Conservation (phyloP, 1,140 invertebrate genomes). For the Camponotus vicinus region DNA sequence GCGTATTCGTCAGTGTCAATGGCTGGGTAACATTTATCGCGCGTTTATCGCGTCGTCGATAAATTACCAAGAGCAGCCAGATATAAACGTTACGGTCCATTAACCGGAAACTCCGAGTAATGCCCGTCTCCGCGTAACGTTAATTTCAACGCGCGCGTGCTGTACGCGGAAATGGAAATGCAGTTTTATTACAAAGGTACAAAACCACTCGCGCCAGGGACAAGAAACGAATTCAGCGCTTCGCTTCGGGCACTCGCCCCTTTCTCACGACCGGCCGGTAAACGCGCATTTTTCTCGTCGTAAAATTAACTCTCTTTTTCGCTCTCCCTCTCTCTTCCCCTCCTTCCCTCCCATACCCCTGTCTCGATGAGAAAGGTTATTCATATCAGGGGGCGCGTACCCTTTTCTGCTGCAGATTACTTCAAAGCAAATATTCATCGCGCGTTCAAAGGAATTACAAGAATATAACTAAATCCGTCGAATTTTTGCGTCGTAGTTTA, state of each 20-base stretch:
- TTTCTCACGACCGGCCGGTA: constrained; percentile 38
- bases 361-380: constrained; percentile 73
- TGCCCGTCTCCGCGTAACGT: constrained; percentile 63
- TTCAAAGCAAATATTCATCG: constrained; percentile 71
- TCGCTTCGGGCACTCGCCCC: constrained; percentile 55
- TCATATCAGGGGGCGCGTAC: constrained; percentile 62
- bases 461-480: constrained; percentile 64
- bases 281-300: constrained; percentile 57
- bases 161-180: constrained; percentile 63
- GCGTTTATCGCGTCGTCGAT: constrained; percentile 56
- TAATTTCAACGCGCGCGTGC: constrained; percentile 61
- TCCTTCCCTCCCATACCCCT: background rate
- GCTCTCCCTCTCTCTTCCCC: background rate
- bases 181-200: constrained; percentile 74
- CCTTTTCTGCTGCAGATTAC: constrained; percentile 66
- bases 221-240: constrained; percentile 72
- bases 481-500: constrained; percentile 67
- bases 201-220: constrained; percentile 70
- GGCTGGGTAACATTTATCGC: constrained; percentile 35
- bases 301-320: constrained; percentile 53
- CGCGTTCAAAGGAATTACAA: constrained; percentile 65
- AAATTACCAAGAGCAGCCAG: constrained; percentile 54
- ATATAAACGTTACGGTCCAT: constrained; percentile 66
- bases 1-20: constrained; percentile 52
- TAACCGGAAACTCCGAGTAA: constrained; percentile 63